phyloP scores from a whole-genome alignment of 2,113 vertebrate genomes.

The Indicator maculatus region DNA sequence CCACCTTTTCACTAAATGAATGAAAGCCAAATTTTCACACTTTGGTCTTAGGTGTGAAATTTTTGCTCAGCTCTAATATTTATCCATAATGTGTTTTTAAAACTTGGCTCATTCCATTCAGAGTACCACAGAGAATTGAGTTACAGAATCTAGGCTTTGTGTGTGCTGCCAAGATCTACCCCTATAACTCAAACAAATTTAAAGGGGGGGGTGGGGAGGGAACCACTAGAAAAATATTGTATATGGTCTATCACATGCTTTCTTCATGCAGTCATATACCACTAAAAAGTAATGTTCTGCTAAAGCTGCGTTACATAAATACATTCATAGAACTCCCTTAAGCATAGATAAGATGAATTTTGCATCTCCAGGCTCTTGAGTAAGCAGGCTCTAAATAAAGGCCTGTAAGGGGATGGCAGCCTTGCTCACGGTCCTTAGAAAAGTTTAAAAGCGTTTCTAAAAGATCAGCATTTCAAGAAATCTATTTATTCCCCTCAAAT shows the following conservation, averaged over 20 bases:
- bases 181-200: conserved; percentile 58
- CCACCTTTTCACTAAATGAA: conserved; percentile 60
- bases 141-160: conserved; percentile 63
- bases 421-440: not conserved
- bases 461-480: conserved; percentile 36
- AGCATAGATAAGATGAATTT: conserved; percentile 22
- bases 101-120: conserved; percentile 11
- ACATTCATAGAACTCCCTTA: not conserved
- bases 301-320: not conserved
- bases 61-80: conserved; percentile 54
- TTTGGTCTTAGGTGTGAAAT: conserved; percentile 58
- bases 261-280: conserved; percentile 54
- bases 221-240: conserved; percentile 34
- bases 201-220: not conserved
- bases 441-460: conserved; percentile 24
- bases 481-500: conserved; percentile 20
- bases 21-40: conserved; percentile 68
- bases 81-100: conserved; percentile 59
- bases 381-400: conserved; percentile 10
- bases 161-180: conserved; percentile 54
- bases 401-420: not conserved
- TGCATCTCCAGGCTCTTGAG: not conserved
- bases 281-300: conserved; percentile 48
- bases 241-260: conserved; percentile 51
- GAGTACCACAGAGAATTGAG: conserved; percentile 61